Base-by-base conservation (phyloP, 2,888 invertebrate species). In the Trisateles emortualis region DNA sequence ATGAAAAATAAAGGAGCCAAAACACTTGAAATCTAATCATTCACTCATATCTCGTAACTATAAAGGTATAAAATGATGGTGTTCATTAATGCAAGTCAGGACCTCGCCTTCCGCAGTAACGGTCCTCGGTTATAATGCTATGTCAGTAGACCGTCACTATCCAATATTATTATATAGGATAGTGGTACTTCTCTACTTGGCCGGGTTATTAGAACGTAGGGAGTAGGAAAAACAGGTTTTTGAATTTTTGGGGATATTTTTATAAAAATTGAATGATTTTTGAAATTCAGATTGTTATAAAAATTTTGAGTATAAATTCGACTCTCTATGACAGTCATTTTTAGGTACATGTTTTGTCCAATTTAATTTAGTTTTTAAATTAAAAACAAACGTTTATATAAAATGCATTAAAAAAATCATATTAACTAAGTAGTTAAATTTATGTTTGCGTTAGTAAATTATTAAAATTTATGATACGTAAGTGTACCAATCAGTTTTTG, bases 51-150 rank as follows among this genome's bases (percentile, higher is more conserved):
- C 35, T 60, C 54, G 55, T 64, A 59, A 53, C 60, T 47, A 64
- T 63, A 64, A 59, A 65, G 68, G 56, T 62, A 59, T 59, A 58
- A 57, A 52, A 47, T 52, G 72, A 64, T 78, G 65, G 79, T 78
- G 81, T 83, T 84, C 78, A 82, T 76, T 78, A 75, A 88, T 88
- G 86, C 88, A 71, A 72, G 87, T 84, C 88, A 88, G 85, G 88
- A 79, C 57, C 59, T 72, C 64, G 78, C 82, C 88, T 88, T 89
- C 89, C 89, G 87, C 75, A 83, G 73, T 86, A 88, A 87, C 88
- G 86, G 88, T 87, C 72, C 77, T 72, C 43, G 43, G 72, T 75
- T 79, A 82, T 84, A 78, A 79, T 81, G 68, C 59, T 61, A 61
- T 56, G 56, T 29, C 61, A 54, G 42, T 55, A 54, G 71, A 74